A percentile compares a stretch with the other conserved stretches of the same genome.
phyloP scores from a whole-genome alignment of 2,797 vertebrate species.

The Micrastur ruficollis region DNA sequence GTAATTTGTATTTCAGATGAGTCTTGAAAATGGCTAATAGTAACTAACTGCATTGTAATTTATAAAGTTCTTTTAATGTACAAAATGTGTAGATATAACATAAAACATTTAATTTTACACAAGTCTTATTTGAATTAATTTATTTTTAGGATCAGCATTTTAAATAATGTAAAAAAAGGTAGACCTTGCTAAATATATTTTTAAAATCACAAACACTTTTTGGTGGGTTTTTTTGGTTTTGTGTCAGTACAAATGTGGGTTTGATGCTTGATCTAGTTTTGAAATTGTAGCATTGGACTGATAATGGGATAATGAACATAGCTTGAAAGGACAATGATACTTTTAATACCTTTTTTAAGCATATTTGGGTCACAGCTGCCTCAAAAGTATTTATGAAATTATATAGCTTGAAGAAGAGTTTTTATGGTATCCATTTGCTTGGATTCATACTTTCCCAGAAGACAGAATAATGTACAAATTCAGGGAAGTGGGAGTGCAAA shows the following conservation, averaged over 20 bases:
- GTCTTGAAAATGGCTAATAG: background rate
- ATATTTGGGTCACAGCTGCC: background rate
- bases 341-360: background rate
- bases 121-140: background rate
- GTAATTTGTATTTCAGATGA: background rate
- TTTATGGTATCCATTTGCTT: background rate
- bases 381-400: background rate
- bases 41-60: background rate
- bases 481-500: slow-evolving; percentile 7
- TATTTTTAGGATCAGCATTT: background rate
- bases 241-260: background rate
- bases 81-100: background rate
- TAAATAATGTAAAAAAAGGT: background rate
- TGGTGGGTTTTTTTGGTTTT: background rate
- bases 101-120: background rate
- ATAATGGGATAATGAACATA: background rate
- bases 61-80: background rate
- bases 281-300: background rate
- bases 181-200: background rate
- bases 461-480: background rate
- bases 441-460: slow-evolving; percentile 6
- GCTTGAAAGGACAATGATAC: background rate
- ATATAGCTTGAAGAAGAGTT: background rate
- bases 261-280: background rate
- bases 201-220: background rate